These are phyloP conservation scores for Geothlypis trichas DNA, from an alignment of 2,113 vertebrate species.

Conservation along the genomic window DNA sequence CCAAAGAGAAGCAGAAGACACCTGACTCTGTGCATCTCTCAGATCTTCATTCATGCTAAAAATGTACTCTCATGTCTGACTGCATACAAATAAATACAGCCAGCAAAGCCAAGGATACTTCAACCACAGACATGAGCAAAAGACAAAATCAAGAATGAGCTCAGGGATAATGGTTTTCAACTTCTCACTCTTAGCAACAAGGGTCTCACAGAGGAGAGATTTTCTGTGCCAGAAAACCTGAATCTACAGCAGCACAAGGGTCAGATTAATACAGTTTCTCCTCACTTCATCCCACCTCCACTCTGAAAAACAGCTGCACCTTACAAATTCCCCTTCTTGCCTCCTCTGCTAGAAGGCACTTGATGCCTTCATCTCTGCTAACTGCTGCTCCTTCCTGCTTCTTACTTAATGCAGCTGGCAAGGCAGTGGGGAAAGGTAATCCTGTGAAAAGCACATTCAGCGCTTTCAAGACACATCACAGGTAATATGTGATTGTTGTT, in stretches of 20 bases:
- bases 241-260: neutral
- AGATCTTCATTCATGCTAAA: neutral
- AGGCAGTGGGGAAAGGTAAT: neutral
- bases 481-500: neutral
- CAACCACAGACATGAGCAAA: neutral
- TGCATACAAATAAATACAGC: neutral
- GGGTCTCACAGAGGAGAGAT: neutral
- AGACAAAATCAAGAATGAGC: neutral
- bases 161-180: neutral
- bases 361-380: neutral
- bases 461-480: neutral
- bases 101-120: neutral
- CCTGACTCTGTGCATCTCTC: neutral
- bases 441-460: neutral
- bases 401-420: neutral
- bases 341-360: neutral
- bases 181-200: neutral
- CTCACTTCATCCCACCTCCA: neutral
- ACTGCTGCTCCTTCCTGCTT: neutral
- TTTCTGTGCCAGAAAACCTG: neutral
- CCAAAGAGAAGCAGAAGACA: neutral
- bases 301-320: neutral
- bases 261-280: neutral
- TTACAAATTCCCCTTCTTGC: neutral
- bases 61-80: fast-evolving